A percentile compares a stretch with the other conserved stretches of the same genome.
Conservation (phyloP, 1,140 invertebrate genomes). For the Limonius californicus region DNA sequence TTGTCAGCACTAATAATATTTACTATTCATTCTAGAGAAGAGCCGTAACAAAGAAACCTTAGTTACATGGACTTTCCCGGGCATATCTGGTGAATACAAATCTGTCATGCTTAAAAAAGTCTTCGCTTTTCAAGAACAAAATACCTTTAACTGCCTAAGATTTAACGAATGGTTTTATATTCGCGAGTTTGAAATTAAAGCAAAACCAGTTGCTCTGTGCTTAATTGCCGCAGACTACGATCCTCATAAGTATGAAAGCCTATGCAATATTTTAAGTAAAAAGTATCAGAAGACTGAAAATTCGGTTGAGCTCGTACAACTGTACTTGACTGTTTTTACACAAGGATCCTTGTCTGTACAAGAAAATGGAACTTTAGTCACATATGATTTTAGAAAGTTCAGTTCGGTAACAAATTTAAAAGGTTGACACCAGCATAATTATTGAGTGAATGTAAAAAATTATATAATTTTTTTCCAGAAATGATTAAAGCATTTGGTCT, state of each 20-base stretch:
- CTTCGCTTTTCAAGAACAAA: no score
- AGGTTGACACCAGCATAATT: slow-evolving; percentile 16
- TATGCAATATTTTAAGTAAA: slow-evolving; percentile 24
- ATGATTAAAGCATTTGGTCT: slow-evolving; percentile 26
- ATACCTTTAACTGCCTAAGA: not conserved
- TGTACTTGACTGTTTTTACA: slow-evolving; percentile 27
- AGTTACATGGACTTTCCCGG: no score
- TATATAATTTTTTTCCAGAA: slow-evolving; percentile 27
- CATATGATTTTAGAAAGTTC: slow-evolving; percentile 19
- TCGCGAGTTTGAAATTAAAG: slow-evolving; percentile 26
- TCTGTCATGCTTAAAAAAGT: no score
- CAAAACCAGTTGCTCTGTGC: slow-evolving; percentile 18
- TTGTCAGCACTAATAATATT: no score
- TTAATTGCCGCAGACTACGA: slow-evolving; percentile 21
- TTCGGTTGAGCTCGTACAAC: slow-evolving; percentile 27
- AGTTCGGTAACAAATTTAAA: slow-evolving; percentile 16
- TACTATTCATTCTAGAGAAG: no score
- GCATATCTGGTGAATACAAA: no score
- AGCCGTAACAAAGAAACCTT: no score
- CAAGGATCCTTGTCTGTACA: slow-evolving; percentile 20
- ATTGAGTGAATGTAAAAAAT: slow-evolving; percentile 14
- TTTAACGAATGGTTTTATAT: slow-evolving; percentile 9
- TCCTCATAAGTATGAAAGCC: slow-evolving; percentile 24
- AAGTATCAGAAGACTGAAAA: slow-evolving; percentile 24
- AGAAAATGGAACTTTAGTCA: slow-evolving; percentile 25